Evolutionary conservation across 2,797 vertebrate species (phyloP).

Genomic region (Erpetoichthys calabaricus): DNA sequence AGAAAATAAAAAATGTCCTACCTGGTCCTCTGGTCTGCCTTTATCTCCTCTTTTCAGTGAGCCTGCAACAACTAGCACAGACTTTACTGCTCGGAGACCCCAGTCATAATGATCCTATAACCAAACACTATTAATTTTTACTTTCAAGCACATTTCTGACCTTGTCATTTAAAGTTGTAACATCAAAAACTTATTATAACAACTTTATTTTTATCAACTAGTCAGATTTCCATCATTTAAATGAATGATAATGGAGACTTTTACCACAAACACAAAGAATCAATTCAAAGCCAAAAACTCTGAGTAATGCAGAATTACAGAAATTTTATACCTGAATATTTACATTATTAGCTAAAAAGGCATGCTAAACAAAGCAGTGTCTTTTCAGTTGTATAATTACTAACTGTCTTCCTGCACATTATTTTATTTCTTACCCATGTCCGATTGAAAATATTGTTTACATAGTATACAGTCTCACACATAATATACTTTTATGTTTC

Average conservation of each 20-base stretch:
- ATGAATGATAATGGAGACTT: too few species aligned
- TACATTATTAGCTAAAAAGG: background rate
- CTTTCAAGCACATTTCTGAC: too few species aligned
- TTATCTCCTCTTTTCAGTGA: slow-evolving; percentile 52
- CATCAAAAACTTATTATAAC: too few species aligned
- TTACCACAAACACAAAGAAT: too few species aligned
- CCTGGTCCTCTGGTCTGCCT: slow-evolving; percentile 58
- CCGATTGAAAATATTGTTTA: background rate
- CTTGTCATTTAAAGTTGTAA: too few species aligned
- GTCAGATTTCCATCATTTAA: too few species aligned
- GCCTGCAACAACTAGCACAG: slow-evolving; percentile 62
- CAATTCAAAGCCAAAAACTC: too few species aligned
- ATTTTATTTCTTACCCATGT: background rate
- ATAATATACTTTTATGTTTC: background rate
- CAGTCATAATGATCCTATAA: slow-evolving; percentile 65
- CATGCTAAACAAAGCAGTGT: background rate
- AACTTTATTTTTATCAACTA: too few species aligned
- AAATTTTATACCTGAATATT: background rate
- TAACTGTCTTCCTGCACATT: background rate
- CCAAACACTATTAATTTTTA: slow-evolving; percentile 9
- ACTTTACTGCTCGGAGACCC: slow-evolving; percentile 59
- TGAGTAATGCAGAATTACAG: background rate
- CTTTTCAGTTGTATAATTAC: background rate
- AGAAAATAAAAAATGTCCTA: slow-evolving; percentile 22
- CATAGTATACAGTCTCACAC: background rate